Base-by-base conservation (phyloP, 2,888 invertebrate genomes). In the Cylloceria caligata region DNA sequence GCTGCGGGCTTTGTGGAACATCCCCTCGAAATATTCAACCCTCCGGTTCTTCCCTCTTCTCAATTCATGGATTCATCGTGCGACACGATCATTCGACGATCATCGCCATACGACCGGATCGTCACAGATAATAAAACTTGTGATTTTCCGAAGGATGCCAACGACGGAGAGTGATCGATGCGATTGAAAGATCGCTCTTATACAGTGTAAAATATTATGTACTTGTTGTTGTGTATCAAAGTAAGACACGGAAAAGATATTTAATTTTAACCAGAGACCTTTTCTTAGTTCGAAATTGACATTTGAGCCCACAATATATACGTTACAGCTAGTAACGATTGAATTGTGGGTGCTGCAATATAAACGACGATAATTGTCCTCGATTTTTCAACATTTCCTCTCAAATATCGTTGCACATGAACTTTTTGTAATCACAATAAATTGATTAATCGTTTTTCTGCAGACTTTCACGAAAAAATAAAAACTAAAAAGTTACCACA, bases 41-140 rank as follows among this genome's bases (percentile, higher is more conserved):
- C 52, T 27, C 5, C 13, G 9, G 19, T 1, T 9, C 16, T 1
- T 16, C n/a, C 49, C 39, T 34, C 52, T 39, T 6, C 52, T 45
- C 27, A 2, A 57, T 47, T 34, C 45, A 47, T 55, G 55, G 49
- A 55, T 69, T 24, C 36, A 39, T 27, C 19, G 67, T 13, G 21
- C 55, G 7, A 49, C 55, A 34, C 68, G 49, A 69, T 52, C 49
- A 52, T 76, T 47, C 68, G 68, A 49, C 62, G 39, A 76, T 62
- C 47, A 36, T 47, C 60, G 39, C n/a, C 49, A 4, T 39, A 19
- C 64, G 36, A 57, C 11, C 57, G 34, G 65, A 64, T 78, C 64
- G 13, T 71, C 72, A 39, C 47, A 34, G 36, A 49, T 42, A 27
- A 62, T 69, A 68, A 62, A 62, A 69, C 36, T 42, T 19, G 67